These are phyloP conservation scores for Metopia argyrocephala DNA, from an alignment of 2,888 invertebrate species.

Conservation along the genomic window DNA sequence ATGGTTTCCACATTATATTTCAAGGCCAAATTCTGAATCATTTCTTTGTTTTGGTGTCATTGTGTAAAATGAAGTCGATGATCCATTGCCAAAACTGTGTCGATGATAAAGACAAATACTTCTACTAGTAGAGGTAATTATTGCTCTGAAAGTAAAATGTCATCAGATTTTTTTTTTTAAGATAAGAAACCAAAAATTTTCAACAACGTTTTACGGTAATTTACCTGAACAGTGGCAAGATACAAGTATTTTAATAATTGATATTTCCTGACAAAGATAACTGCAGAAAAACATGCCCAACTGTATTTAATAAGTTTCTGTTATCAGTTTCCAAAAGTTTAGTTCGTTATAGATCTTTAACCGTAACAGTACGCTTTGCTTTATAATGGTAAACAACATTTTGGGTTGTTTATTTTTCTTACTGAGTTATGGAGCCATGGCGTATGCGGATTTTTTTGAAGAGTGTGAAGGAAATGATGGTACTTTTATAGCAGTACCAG, in stretches of 20 bases:
- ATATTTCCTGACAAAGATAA: too few relatives aligned
- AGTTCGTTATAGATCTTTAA: constrained; percentile 27
- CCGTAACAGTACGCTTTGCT: not conserved
- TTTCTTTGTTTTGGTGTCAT: not conserved
- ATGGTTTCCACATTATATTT: not conserved
- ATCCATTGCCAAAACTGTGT: not conserved
- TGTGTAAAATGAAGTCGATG: too few relatives aligned
- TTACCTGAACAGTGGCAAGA: too few relatives aligned
- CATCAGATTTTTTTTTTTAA: too few relatives aligned
- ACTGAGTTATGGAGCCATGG: not conserved
- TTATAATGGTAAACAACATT: constrained; percentile 8
- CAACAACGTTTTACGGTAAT: too few relatives aligned
- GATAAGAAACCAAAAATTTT: too few relatives aligned
- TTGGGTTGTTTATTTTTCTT: not conserved
- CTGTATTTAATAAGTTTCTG: constrained; percentile 27
- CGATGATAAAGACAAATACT: not conserved
- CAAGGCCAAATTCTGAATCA: not conserved
- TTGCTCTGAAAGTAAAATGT: not conserved
- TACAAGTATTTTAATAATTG: too few relatives aligned
- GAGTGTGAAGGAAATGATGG: constrained; percentile 70
- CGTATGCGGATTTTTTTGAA: constrained; percentile 65
- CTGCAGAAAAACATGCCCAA: not conserved
- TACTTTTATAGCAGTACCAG: constrained; percentile 66
- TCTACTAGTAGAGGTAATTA: not conserved
- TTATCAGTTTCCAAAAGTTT: not conserved